phyloP scores from a whole-genome alignment of 2,888 invertebrate genomes.

The Junonia oenone region DNA sequence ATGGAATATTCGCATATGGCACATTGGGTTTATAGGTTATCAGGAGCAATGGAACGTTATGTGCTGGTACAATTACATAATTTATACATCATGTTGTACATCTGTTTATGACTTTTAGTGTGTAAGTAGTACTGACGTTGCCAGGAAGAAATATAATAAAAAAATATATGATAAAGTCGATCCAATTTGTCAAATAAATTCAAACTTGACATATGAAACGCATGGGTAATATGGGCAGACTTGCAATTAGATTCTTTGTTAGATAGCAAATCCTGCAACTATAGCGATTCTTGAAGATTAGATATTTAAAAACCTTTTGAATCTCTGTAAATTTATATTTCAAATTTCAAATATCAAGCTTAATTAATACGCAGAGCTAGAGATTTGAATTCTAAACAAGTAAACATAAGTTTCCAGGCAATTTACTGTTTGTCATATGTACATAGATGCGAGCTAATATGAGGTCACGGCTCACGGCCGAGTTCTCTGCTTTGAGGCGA shows the following conservation, averaged over 20 bases:
- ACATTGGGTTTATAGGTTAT: constrained; percentile 25
- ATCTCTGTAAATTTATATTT: background rate
- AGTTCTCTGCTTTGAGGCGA: constrained; percentile 12
- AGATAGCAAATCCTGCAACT: no score
- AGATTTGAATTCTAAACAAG: constrained; percentile 9
- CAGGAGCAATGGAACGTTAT: constrained; percentile 16
- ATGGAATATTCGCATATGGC: constrained; percentile 34
- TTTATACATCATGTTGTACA: background rate
- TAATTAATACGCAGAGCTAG: background rate
- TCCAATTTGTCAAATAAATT: no score
- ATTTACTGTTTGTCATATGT: constrained; percentile 24
- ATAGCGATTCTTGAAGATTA: no score
- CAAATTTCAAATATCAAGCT: background rate
- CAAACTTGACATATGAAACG: no score
- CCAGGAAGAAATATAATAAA: no score
- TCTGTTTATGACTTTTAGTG: no score
- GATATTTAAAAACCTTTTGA: no score
- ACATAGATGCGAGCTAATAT: constrained; percentile 14
- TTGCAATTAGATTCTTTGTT: no score
- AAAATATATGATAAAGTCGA: no score
- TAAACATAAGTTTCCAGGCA: constrained; percentile 21
- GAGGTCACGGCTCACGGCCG: constrained; percentile 18
- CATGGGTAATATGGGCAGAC: no score
- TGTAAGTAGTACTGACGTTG: no score
- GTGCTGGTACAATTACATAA: constrained; percentile 12